Evolutionary conservation across 2,113 vertebrate species (phyloP), one percentile per base, ranked within the genome.

Genomic region (Perca fluviatilis): DNA sequence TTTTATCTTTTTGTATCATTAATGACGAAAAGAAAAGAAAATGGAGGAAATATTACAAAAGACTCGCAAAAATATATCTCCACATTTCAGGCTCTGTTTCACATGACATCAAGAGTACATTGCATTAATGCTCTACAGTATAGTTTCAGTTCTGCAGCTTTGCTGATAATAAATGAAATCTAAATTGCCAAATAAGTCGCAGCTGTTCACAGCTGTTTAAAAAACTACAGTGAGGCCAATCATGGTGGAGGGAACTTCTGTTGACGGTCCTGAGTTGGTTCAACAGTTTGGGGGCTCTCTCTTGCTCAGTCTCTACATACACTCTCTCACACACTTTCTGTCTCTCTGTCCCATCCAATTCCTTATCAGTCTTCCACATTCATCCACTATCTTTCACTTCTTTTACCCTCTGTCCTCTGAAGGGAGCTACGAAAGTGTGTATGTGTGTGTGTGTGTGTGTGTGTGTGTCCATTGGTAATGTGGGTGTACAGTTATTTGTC

Each of bases 301-400:
- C 65, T 80, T 70, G 36, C 12, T 50, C 33, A 56, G 5, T 68
- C 67, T 46, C 19, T 27, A 49, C 18, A 57, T 16, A 36, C 73
- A 60, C 86, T 30, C 43, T 12, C 83, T 76, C 68, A 73, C 51
- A 74, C 63, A n/a, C 85, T 54, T 79, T 82, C 79, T 83, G 27
- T 75, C 80, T 84, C 64, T 75, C 68, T 36, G 58, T 69, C 56
- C 65, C 65, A 46, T 61, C 47, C 53, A 36, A 16, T 14, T 53
- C 9, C 27, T 6, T 12, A 18, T 40, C 72, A 5, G 0, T 77
- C 57, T 6, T 76, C 62, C 69, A 92, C 90, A n/a, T 93, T 80
- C 91, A 88, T 74, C 60, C 14, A 77, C 93, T 36, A 50, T 88
- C 84, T 13, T 12, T 82, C 93, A 94, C 93, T 91, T 94, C 43